A percentile compares a stretch with the other conserved stretches of the same genome.
phyloP scores from a whole-genome alignment of 2,888 invertebrate genomes.

The Acrocera orbiculus region DNA sequence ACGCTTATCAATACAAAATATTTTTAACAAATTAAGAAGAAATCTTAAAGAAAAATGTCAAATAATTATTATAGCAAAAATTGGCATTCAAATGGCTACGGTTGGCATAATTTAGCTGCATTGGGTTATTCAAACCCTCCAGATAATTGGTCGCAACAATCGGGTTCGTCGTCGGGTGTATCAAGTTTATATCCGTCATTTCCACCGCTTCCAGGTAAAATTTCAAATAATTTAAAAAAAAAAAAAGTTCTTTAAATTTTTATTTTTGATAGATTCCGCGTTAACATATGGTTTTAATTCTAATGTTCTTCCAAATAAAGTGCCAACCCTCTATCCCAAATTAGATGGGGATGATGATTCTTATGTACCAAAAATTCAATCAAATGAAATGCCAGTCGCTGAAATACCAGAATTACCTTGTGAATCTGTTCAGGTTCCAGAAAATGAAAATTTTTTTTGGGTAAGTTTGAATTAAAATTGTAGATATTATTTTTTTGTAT shows the following conservation, averaged over 20 bases:
- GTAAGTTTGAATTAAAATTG: conserved; percentile 13
- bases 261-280: neutral
- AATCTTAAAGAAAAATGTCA: neutral
- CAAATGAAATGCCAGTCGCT: conserved; percentile 20
- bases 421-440: conserved; percentile 24
- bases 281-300: neutral
- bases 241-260: neutral
- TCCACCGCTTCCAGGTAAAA: conserved; percentile 15
- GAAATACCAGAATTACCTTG: conserved; percentile 24
- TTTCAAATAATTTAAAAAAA: neutral
- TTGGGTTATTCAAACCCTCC: conserved; percentile 18
- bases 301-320: too few species aligned
- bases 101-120: conserved; percentile 26
- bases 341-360: neutral
- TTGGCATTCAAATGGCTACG: conserved; percentile 27
- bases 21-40: too few species aligned
- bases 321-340: too few species aligned
- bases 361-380: conserved; percentile 2
- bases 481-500: neutral
- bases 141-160: conserved; percentile 2
- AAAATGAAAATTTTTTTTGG: conserved; percentile 27
- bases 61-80: conserved; percentile 24
- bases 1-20: too few species aligned
- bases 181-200: conserved; percentile 15
- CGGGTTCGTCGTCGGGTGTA: conserved; percentile 11